A percentile compares a stretch with the other conserved stretches of the same genome.
These are phyloP conservation scores for Ephialtes manifestator DNA, from an alignment of 2,888 invertebrate species.

Conservation along the genomic window DNA sequence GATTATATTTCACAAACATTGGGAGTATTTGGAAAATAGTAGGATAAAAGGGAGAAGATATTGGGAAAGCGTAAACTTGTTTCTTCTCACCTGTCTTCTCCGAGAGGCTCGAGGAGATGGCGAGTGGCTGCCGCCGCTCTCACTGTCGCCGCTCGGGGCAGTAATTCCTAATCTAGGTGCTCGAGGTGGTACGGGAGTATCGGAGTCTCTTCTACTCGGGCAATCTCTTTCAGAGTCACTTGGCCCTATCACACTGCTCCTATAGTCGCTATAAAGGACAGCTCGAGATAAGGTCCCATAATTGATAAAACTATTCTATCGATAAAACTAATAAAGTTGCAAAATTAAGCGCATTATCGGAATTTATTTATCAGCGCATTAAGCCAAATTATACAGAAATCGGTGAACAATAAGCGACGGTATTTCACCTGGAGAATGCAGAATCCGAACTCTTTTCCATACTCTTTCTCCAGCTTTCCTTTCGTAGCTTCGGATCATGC, in stretches of 20 bases:
- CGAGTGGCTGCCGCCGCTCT: conserved; percentile 95
- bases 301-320: conserved; percentile 18
- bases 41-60: background rate
- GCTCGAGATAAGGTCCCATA: conserved; percentile 77
- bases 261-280: conserved; percentile 93
- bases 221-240: conserved; percentile 96
- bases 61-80: background rate
- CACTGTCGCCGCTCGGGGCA: conserved; percentile 92
- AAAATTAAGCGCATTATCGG: background rate
- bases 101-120: conserved; percentile 94
- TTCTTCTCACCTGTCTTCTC: conserved; percentile 89
- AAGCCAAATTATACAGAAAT: no score
- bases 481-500: conserved; percentile 89
- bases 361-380: no score
- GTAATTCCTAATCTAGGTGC: conserved; percentile 89
- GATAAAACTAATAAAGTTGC: conserved; percentile 8
- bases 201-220: conserved; percentile 91
- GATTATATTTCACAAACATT: conserved; percentile 34
- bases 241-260: conserved; percentile 95
- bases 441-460: conserved; percentile 97
- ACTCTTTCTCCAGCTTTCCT: conserved; percentile 96
- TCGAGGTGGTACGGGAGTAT: conserved; percentile 84
- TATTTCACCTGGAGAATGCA: conserved; percentile 95
- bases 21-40: no score
- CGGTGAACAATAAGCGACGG: background rate